These are phyloP conservation scores for Doris montereyensis DNA, from an alignment of 2,888 invertebrate species.

Conservation along the genomic window DNA sequence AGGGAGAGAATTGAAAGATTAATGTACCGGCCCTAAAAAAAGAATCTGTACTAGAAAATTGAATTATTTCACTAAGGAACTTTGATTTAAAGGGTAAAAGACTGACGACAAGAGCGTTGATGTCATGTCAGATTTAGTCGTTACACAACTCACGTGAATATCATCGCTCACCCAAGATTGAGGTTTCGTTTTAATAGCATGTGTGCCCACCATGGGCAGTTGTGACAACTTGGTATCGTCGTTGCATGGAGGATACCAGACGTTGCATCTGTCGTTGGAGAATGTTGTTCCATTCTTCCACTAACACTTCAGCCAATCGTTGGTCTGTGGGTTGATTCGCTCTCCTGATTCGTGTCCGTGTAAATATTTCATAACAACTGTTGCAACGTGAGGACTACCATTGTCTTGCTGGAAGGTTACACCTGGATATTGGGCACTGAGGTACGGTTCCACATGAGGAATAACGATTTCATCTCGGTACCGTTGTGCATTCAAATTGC, in stretches of 20 bases:
- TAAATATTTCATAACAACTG: not conserved
- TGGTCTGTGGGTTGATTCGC: not conserved
- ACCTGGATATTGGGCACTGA: not conserved
- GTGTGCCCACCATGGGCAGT: not conserved
- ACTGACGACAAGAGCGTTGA: not conserved
- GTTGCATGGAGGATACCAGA: not conserved
- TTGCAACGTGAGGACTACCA: not conserved
- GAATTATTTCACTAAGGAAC: not conserved
- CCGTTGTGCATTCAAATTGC: not conserved
- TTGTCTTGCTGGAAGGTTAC: not conserved
- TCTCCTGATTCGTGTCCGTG: not conserved
- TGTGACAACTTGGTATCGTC: not conserved
- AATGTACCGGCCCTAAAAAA: no score
- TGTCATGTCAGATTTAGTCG: not conserved
- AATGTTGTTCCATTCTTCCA: not conserved
- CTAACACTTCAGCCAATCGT: not conserved
- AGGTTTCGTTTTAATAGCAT: not conserved
- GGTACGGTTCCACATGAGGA: not conserved
- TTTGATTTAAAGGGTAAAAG: not conserved
- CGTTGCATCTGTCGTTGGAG: not conserved
- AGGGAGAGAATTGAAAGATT: no score
- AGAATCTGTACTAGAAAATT: no score
- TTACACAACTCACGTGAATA: not conserved
- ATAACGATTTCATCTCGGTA: not conserved
- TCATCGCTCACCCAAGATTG: not conserved